Evolutionary conservation across 2,113 vertebrate species (phyloP).

Genomic region (Picathartes gymnocephalus): DNA sequence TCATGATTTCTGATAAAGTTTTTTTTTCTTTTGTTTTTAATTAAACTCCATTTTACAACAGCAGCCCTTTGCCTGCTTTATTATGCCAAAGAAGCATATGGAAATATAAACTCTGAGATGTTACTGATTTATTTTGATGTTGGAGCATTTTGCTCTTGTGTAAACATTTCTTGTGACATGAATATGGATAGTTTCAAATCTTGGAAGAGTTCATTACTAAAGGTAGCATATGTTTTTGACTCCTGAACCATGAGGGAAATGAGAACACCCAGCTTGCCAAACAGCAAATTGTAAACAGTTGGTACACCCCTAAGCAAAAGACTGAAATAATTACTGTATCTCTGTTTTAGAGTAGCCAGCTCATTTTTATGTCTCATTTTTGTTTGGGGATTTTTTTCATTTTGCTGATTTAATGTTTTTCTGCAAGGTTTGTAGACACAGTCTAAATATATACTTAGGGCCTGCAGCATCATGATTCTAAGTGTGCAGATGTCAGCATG

Average conservation of each 20-base stretch:
- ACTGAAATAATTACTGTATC: conserved; percentile 72
- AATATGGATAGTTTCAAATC: conserved; percentile 73
- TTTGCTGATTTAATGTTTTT: conserved; percentile 66
- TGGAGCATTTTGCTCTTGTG: conserved; percentile 72
- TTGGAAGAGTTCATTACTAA: conserved; percentile 73
- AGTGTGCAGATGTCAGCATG: conserved; percentile 55
- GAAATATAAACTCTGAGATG: conserved; percentile 73
- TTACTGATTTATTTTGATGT: conserved; percentile 75
- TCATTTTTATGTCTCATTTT: conserved; percentile 64
- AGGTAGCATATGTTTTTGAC: conserved; percentile 76
- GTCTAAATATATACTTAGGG: conserved; percentile 53
- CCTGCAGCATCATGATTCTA: conserved; percentile 46
- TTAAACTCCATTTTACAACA: conserved; percentile 69
- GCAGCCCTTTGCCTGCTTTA: conserved; percentile 56
- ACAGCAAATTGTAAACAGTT: conserved; percentile 75
- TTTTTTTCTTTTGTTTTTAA: conserved; percentile 72
- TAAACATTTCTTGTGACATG: conserved; percentile 75
- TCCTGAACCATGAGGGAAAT: conserved; percentile 73
- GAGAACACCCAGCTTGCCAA: conserved; percentile 72
- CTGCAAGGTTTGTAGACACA: conserved; percentile 50
- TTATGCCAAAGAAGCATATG: conserved; percentile 73
- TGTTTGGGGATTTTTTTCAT: conserved; percentile 29
- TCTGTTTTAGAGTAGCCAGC: conserved; percentile 66
- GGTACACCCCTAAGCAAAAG: conserved; percentile 69
- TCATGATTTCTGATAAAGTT: conserved; percentile 57